These are phyloP conservation scores for Ennomos fuscantarius DNA, from an alignment of 2,888 invertebrate genomes.

Conservation along the genomic window DNA sequence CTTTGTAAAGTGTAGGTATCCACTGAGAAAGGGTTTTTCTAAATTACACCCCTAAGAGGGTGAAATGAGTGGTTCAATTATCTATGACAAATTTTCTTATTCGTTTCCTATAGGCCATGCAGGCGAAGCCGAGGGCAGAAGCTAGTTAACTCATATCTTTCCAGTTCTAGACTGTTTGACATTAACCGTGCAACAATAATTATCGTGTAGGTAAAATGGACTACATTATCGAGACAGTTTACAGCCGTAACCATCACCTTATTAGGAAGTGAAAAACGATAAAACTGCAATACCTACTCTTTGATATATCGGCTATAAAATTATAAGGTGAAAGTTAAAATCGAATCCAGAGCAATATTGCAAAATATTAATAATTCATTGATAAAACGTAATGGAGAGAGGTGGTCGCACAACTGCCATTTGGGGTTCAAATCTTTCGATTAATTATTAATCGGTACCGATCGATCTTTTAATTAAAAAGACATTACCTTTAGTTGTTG, in stretches of 20 bases:
- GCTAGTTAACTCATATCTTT: no score
- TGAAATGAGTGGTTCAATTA: no score
- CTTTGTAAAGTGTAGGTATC: no score
- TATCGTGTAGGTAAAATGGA: not conserved
- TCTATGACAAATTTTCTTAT: no score
- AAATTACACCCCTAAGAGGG: no score
- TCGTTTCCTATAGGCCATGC: no score
- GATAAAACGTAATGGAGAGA: conserved; percentile 38
- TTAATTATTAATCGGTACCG: conserved; percentile 30
- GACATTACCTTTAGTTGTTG: conserved; percentile 24
- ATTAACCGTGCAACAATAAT: conserved; percentile 6
- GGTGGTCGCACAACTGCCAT: conserved; percentile 43
- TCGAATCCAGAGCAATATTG: conserved; percentile 52
- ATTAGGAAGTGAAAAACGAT: conserved; percentile 8
- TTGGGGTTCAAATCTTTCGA: conserved; percentile 28
- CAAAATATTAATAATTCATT: conserved; percentile 44
- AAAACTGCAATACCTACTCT: conserved; percentile 18
- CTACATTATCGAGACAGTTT: conserved; percentile 6
- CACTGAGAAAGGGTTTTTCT: no score
- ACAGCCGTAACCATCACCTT: conserved; percentile 15
- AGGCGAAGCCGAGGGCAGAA: no score
- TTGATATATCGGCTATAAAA: conserved; percentile 7
- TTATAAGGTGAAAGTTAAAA: conserved; percentile 49
- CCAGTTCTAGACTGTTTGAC: conserved; percentile 8
- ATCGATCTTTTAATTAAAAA: conserved; percentile 34